Percentiles rank a stretch among this genome's conserved stretches.
phyloP scores from a whole-genome alignment of 2,797 vertebrate genomes.

The Rachycentron canadum region DNA sequence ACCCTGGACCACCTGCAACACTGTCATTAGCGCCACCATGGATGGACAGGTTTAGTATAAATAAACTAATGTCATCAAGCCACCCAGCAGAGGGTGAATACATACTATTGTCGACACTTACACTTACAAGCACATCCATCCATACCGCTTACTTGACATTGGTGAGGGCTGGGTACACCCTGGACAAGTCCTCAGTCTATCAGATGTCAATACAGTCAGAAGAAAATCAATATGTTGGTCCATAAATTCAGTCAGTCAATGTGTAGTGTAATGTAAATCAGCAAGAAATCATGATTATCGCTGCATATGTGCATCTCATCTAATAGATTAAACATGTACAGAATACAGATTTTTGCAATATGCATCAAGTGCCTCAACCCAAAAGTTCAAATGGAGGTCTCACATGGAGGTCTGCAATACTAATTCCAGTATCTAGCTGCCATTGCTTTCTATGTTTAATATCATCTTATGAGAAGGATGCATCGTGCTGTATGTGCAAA shows the following conservation, averaged over 20 bases:
- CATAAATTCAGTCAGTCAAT: not conserved
- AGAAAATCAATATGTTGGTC: conserved; percentile 25
- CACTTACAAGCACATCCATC: conserved; percentile 33
- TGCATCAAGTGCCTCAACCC: not conserved
- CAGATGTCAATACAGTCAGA: conserved; percentile 26
- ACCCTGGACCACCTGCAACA: conserved; percentile 76
- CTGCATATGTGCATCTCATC: not conserved
- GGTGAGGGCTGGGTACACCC: too few species aligned
- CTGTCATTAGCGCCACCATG: conserved; percentile 71
- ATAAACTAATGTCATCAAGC: conserved; percentile 68
- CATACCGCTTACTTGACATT: too few species aligned
- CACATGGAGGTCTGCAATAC: too few species aligned
- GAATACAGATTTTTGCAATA: too few species aligned
- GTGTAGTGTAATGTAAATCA: not conserved
- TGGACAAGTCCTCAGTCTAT: too few species aligned
- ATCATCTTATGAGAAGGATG: too few species aligned
- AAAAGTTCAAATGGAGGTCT: too few species aligned
- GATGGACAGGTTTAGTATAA: conserved; percentile 76
- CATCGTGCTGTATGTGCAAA: too few species aligned
- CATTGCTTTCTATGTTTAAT: too few species aligned
- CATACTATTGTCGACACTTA: conserved; percentile 19
- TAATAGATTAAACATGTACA: not conserved
- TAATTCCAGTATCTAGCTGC: too few species aligned
- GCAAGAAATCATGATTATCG: not conserved
- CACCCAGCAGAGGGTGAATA: conserved; percentile 37